These are phyloP conservation scores for Ganaspis sp. DNA, from an alignment of 1,140 invertebrate species.

Conservation along the genomic window DNA sequence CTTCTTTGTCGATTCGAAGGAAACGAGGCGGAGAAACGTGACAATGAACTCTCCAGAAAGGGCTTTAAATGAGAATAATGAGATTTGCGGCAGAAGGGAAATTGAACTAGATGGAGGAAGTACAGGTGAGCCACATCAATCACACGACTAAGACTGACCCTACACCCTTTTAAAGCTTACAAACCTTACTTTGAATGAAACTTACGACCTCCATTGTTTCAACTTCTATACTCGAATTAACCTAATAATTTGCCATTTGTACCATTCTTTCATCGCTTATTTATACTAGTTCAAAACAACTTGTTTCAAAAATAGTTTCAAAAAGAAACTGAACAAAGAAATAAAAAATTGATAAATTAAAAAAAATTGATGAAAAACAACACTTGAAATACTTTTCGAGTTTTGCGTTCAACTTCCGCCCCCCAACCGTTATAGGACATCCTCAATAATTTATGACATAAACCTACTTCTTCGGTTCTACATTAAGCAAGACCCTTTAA, in stretches of 20 bases:
- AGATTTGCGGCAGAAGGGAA: constrained; percentile 51
- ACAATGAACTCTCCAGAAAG: constrained; percentile 35
- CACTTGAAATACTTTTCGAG: too few relatives aligned
- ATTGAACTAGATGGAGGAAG: constrained; percentile 53
- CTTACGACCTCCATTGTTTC: neutral
- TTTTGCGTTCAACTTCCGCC: neutral
- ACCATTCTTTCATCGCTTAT: too few relatives aligned
- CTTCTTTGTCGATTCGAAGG: constrained; percentile 30
- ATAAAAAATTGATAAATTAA: too few relatives aligned
- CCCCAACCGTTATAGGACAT: neutral
- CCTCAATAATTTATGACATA: constrained; percentile 4
- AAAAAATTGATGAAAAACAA: too few relatives aligned
- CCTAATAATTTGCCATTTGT: too few relatives aligned
- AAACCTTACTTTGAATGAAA: neutral
- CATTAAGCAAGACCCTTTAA: neutral
- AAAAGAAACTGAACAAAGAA: too few relatives aligned
- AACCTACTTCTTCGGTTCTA: constrained; percentile 3
- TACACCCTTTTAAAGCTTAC: neutral
- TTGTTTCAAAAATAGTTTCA: too few relatives aligned
- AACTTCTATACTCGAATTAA: too few relatives aligned
- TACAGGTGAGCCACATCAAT: constrained; percentile 53
- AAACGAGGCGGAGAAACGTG: constrained; percentile 38
- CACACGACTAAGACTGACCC: constrained; percentile 40
- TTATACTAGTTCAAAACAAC: too few relatives aligned
- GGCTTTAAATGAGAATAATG: constrained; percentile 55